phyloP scores from a whole-genome alignment of 2,113 vertebrate genomes.

The Fregetta grallaria region DNA sequence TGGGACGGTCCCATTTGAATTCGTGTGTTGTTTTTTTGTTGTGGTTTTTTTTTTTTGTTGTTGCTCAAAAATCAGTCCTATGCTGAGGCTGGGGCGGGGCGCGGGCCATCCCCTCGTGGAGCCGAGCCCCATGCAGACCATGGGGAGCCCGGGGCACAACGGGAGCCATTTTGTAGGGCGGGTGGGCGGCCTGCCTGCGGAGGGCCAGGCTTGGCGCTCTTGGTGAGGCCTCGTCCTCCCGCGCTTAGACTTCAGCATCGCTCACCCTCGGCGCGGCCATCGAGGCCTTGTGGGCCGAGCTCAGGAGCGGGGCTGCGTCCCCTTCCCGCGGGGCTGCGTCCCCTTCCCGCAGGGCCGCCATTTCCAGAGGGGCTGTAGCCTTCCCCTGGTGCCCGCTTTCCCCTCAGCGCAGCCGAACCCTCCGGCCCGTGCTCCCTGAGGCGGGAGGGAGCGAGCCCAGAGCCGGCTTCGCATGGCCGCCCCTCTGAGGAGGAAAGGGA shows the following conservation, averaged over 20 bases:
- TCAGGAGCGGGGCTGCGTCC: accelerated
- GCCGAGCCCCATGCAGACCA: background rate
- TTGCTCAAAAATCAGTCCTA: background rate
- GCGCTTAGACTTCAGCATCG: accelerated
- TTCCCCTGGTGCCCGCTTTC: accelerated
- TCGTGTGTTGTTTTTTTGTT: background rate
- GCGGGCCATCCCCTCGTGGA: accelerated
- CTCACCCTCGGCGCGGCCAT: accelerated
- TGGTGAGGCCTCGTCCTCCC: background rate
- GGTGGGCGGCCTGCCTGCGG: background rate
- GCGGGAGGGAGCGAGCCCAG: background rate
- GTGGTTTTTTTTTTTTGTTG: background rate
- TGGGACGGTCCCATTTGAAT: background rate
- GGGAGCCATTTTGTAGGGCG: background rate
- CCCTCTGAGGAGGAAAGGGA: background rate
- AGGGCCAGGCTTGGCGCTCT: background rate
- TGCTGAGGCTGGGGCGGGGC: background rate
- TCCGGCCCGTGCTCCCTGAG: background rate
- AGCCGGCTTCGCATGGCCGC: background rate
- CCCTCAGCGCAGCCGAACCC: accelerated
- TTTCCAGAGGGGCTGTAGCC: background rate
- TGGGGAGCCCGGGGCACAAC: background rate
- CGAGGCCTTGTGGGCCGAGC: accelerated
- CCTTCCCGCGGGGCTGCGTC: accelerated
- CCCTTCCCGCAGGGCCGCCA: accelerated